Conservation (phyloP, 2,888 invertebrate genomes). For the Cerceris rybyensis region DNA sequence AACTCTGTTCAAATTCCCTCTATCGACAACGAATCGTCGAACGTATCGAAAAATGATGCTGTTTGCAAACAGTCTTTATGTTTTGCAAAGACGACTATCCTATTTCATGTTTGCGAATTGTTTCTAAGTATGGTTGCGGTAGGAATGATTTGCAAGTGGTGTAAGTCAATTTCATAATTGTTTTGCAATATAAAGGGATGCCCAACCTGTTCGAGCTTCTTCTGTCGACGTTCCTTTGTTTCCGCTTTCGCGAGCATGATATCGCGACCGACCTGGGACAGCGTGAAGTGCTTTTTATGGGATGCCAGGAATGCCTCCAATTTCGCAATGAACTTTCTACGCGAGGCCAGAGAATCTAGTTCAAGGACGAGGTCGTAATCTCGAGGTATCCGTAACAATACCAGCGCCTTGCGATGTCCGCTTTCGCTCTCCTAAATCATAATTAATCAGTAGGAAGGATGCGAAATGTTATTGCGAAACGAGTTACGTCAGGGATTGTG, state of each 20-base stretch:
- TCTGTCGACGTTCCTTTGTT: slow-evolving; percentile 95
- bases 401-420: slow-evolving; percentile 89
- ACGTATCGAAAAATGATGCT: too few species aligned
- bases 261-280: slow-evolving; percentile 87
- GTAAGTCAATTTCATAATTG: neutral
- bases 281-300: slow-evolving; percentile 91
- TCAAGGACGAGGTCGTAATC: slow-evolving; percentile 97
- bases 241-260: slow-evolving; percentile 95
- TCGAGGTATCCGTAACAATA: slow-evolving; percentile 90
- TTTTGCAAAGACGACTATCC: too few species aligned
- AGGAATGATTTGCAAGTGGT: neutral
- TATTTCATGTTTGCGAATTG: too few species aligned
- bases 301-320: slow-evolving; percentile 92
- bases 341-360: slow-evolving; percentile 90
- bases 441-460: slow-evolving; percentile 24
- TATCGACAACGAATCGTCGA: too few species aligned
- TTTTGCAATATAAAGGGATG: neutral
- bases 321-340: slow-evolving; percentile 94
- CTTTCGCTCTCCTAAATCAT: slow-evolving; percentile 85
- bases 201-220: slow-evolving; percentile 88
- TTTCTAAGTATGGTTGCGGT: neutral
- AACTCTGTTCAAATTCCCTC: too few species aligned
- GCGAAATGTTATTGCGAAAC: slow-evolving; percentile 7
- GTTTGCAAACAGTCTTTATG: too few species aligned
- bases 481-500: neutral